A percentile compares a stretch with the other conserved stretches of the same genome.
Conservation (phyloP, 2,888 invertebrate species). For the Eupithecia insigniata region DNA sequence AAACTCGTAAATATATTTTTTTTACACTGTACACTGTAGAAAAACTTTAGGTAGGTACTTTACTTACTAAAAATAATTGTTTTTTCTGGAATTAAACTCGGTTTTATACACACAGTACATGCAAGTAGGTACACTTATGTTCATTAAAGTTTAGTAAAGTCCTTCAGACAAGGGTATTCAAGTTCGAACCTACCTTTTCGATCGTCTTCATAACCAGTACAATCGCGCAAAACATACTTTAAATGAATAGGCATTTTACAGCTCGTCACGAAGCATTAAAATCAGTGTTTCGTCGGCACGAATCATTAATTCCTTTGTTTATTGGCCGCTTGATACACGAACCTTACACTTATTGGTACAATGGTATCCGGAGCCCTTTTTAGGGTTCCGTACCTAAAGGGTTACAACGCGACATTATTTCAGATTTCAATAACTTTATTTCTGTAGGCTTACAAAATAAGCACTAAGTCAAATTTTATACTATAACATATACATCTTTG, state of each 20-base stretch:
- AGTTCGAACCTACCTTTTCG: constrained; percentile 14
- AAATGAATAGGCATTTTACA: constrained; percentile 64
- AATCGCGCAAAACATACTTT: constrained; percentile 48
- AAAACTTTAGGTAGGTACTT: too few relatives aligned
- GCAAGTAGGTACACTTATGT: not conserved
- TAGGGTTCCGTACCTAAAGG: not conserved
- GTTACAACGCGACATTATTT: too few relatives aligned
- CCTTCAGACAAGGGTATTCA: constrained; percentile 8
- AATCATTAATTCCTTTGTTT: constrained; percentile 77
- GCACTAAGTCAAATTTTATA: too few relatives aligned
- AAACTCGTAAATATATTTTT: not conserved
- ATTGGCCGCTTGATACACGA: constrained; percentile 69
- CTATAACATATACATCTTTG: too few relatives aligned
- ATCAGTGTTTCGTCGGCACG: constrained; percentile 76
- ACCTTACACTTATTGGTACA: constrained; percentile 53
- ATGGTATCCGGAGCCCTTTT: constrained; percentile 31
- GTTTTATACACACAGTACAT: not conserved
- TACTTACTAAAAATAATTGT: too few relatives aligned
- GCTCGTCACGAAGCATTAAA: constrained; percentile 77
- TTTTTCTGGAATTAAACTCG: not conserved
- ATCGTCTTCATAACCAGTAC: constrained; percentile 42
- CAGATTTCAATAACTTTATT: too few relatives aligned
- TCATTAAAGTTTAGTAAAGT: not conserved
- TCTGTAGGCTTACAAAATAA: too few relatives aligned
- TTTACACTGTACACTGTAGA: too few relatives aligned